Evolutionary conservation across 2,888 invertebrate species (phyloP), one percentile per base, ranked within the genome.

Genomic region (Lasioglossum marginatum): DNA sequence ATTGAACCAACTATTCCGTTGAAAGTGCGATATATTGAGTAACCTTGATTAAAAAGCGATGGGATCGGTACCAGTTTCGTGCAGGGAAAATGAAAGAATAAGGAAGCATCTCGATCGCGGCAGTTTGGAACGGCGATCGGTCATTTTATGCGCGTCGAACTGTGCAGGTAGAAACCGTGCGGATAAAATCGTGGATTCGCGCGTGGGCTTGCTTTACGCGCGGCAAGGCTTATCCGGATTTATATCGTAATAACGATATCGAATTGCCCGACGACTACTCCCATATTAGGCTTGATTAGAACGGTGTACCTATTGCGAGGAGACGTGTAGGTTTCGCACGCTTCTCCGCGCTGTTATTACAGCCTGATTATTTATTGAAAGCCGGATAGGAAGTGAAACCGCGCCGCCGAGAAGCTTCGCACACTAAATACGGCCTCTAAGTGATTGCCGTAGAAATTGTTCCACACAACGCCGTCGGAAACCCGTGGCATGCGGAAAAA

Each of bases 211-310:
- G 57, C 34, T 66, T 79, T 70, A 66, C 43, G n/a, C 63, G 43
- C 23, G 31, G 43, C 66, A 3, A 52, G 23, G 52, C 52, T 73
- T 73, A 66, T 52, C 52, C 23, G 27, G 82, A 83, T 77, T 81
- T 83, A 83, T 82, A 77, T 57, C 76, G 66, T 83, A 77, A 81
- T 81, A 71, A 71, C 75, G 66, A 83, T 83, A 83, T 83, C 71
- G 43, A 76, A 71, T 83, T 48, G 12, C 75, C 12, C 6, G 57
- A 16, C 19, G 40, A 31, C 40, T 76, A 81, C 63, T 63, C 63
- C 63, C 43, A 63, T 37, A 8, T 82, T 43, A 52, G 52, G 23
- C 19, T 31, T 66, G 27, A 76, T 76, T 76, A 83, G 71, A 74
- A 82, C 66, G 37, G 77, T 37, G 48, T 68, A 3, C n/a, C 31